Evolutionary conservation across 2,113 vertebrate genomes (phyloP).

Genomic region (Heterocephalus glaber): DNA sequence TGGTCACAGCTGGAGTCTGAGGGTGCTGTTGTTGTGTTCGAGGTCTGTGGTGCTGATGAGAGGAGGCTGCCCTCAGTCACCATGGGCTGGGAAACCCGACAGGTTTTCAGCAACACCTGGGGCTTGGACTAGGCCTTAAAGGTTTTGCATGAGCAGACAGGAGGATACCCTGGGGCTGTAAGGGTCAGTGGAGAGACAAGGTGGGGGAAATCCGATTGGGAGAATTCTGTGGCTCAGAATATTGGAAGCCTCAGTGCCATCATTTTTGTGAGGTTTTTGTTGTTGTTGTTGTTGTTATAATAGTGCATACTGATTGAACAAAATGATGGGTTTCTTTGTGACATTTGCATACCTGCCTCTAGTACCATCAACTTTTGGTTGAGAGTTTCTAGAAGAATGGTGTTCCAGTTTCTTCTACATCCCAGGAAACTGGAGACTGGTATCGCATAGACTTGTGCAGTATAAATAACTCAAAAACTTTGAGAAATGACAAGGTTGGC

Average conservation of each 20-base stretch:
- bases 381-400: conserved; percentile 60
- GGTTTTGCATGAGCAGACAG: not conserved
- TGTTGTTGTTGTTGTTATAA: not conserved
- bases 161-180: not conserved
- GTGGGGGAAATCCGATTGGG: not conserved
- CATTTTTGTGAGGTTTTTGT: not conserved
- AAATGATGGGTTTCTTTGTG: not conserved
- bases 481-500: conserved; percentile 75
- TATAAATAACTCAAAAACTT: conserved; percentile 72
- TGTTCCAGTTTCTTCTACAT: conserved; percentile 42
- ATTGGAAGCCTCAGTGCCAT: not conserved
- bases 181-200: not conserved
- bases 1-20: not conserved
- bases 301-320: not conserved
- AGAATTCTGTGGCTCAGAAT: not conserved
- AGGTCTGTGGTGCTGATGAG: not conserved
- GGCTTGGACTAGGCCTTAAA: not conserved
- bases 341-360: not conserved
- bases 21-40: not conserved
- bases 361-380: not conserved
- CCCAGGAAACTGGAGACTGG: conserved; percentile 59
- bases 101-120: not conserved
- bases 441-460: conserved; percentile 32
- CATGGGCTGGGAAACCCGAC: not conserved
- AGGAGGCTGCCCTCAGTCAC: not conserved